Evolutionary conservation across 2,797 vertebrate species (phyloP), one percentile per base, ranked within the genome.

Genomic region (Poecilia picta): DNA sequence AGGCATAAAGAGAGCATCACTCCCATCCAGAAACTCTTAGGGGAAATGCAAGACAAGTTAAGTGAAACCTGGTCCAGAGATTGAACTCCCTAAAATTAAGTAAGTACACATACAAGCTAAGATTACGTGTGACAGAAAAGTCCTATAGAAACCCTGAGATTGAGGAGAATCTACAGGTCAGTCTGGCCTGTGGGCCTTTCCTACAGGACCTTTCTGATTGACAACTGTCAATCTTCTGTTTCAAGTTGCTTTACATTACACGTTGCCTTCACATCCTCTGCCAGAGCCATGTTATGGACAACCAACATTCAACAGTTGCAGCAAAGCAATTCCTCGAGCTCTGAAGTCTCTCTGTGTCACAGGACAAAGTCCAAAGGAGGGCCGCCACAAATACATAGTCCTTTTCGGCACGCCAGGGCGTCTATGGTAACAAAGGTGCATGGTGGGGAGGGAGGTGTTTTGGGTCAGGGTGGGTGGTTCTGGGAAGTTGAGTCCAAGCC

Each of bases 61-160:
- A 79, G 72, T 51, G 25, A 78, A 64, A 41, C 72, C 16, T 53
- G 47, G 76, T 43, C 74, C 47, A 76, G 46, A 66, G 66, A 12
- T 53, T 18, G 45, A 36, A 33, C 43, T 43, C 62, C 81, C n/a
- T 74, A 82, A 87, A 79, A 88, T 79, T 53, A 25, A 53, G 83
- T 83, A 79, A 55, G 71, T 86, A 78, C 89, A 92, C 64, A 41
- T 81, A 88, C 80, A 88, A 62, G 66, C 83, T 76, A 76, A 76
- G 73, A 83, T 31, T 87, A 87, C 3, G 3, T 64, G 16, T 68
- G 86, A 78, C 90, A 92, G 88, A 93, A 88, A 91, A 80, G 89
- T 94, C 92, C 93, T 92, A 92, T 91, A 94, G 85, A 85, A 94
- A 83, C 79, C 91, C 93, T 91, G 93, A 93, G 91, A 92, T 85